These are phyloP conservation scores for Microctenopoma lineatum DNA, from an alignment of 2,797 vertebrate genomes.

Conservation along the genomic window DNA sequence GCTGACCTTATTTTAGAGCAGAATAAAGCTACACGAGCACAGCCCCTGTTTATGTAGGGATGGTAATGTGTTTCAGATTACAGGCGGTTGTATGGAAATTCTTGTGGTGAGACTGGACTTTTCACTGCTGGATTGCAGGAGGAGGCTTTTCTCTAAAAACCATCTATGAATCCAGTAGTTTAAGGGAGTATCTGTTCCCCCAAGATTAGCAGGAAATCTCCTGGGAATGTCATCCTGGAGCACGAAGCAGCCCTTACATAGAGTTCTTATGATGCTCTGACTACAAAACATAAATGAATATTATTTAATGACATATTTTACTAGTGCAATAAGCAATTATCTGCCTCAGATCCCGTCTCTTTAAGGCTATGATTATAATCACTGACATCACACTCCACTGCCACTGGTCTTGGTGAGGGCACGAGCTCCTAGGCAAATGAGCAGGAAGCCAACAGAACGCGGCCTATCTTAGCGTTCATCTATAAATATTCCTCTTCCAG, in stretches of 20 bases:
- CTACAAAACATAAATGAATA: constrained; percentile 4
- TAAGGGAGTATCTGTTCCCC: constrained; percentile 73
- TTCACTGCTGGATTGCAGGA: constrained; percentile 78
- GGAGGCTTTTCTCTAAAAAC: constrained; percentile 48
- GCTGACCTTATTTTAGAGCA: constrained; percentile 86
- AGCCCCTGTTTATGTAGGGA: constrained; percentile 90
- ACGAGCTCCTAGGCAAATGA: constrained; percentile 17
- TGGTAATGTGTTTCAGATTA: constrained; percentile 97
- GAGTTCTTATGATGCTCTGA: constrained; percentile 22
- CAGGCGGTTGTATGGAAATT: constrained; percentile 92
- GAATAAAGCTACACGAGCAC: constrained; percentile 80
- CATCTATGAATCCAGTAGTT: constrained; percentile 70
- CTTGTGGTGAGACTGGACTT: constrained; percentile 91
- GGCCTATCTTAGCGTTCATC: constrained; percentile 46
- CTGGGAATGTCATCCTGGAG: neutral
- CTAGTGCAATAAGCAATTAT: neutral
- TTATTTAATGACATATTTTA: neutral
- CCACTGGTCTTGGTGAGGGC: constrained; percentile 16
- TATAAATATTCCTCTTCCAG: constrained; percentile 63
- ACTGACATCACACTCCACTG: constrained; percentile 2
- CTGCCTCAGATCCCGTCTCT: constrained; percentile 8
- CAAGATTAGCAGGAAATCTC: constrained; percentile 66
- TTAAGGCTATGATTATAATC: neutral
- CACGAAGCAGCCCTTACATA: neutral
- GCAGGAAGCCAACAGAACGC: constrained; percentile 14